These are phyloP conservation scores for Dione juno DNA, from an alignment of 2,888 invertebrate genomes.

Conservation along the genomic window DNA sequence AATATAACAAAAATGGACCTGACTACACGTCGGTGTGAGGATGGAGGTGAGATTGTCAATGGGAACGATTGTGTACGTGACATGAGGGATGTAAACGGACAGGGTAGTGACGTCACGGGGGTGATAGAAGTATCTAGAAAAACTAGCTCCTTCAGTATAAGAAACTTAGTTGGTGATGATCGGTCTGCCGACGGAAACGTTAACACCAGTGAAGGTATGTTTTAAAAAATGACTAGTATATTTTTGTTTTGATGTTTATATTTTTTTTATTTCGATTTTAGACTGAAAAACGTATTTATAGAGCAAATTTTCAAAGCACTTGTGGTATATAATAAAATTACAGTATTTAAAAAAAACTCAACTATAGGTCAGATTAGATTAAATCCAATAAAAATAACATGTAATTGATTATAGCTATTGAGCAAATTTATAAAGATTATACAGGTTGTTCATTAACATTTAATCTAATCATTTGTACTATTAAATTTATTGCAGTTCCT, in stretches of 20 bases:
- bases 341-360: not conserved
- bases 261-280: not conserved
- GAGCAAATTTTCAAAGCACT: not conserved
- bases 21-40: constrained; percentile 75
- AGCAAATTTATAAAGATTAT: not conserved
- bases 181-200: constrained; percentile 64
- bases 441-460: constrained; percentile 15
- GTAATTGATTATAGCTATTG: not conserved
- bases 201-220: constrained; percentile 68
- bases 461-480: constrained; percentile 12
- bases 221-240: not conserved
- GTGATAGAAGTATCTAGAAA: constrained; percentile 68
- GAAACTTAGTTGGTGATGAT: constrained; percentile 72
- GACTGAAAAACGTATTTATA: not conserved
- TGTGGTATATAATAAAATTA: too few relatives aligned
- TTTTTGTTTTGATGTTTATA: not conserved
- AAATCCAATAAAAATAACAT: not conserved
- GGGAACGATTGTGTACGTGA: constrained; percentile 27
- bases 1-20: constrained; percentile 73
- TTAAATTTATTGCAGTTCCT: constrained; percentile 16
- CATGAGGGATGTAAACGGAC: constrained; percentile 57
- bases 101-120: constrained; percentile 65
- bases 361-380: not conserved
- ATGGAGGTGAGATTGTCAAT: constrained; percentile 52
- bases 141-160: constrained; percentile 73